A percentile compares a stretch with the other conserved stretches of the same genome.
phyloP scores from a whole-genome alignment of 1,140 invertebrate genomes.

The Zaprionus davidi region DNA sequence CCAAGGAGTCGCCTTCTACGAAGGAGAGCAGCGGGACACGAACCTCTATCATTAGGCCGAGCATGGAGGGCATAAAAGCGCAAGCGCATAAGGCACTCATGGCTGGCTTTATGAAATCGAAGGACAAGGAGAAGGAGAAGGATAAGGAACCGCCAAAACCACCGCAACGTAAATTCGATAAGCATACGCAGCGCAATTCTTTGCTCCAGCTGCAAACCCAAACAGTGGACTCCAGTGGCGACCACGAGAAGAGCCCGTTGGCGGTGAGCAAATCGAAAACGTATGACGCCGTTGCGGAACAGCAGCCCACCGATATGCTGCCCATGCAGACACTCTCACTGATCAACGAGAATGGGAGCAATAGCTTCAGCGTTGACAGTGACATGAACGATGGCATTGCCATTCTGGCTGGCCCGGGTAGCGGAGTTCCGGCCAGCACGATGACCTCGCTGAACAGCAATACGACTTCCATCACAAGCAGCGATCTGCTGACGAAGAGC shows the following conservation, averaged over 20 bases:
- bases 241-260: conserved; percentile 61
- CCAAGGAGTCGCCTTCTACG: conserved; percentile 65
- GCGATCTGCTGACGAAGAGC: conserved; percentile 77
- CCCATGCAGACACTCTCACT: conserved; percentile 76
- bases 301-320: conserved; percentile 62
- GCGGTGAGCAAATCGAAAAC: conserved; percentile 56
- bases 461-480: conserved; percentile 80
- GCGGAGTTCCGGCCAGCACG: conserved; percentile 19
- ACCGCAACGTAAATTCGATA: conserved; percentile 80
- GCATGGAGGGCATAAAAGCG: conserved; percentile 83
- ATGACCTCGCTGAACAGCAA: conserved; percentile 66
- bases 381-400: conserved; percentile 65
- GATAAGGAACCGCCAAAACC: conserved; percentile 78
- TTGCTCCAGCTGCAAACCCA: conserved; percentile 75
- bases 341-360: conserved; percentile 77
- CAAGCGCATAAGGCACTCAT: conserved; percentile 83
- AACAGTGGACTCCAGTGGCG: conserved; percentile 29
- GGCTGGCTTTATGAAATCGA: conserved; percentile 83
- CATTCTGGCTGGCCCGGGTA: conserved; percentile 32
- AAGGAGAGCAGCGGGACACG: conserved; percentile 74
- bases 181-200: conserved; percentile 80
- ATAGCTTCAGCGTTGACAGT: conserved; percentile 78
- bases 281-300: conserved; percentile 51
- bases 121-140: conserved; percentile 82
- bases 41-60: conserved; percentile 76